A percentile compares a stretch with the other conserved stretches of the same genome.
These are phyloP conservation scores for Spea bombifrons DNA, from an alignment of 2,113 vertebrate genomes.

Conservation along the genomic window DNA sequence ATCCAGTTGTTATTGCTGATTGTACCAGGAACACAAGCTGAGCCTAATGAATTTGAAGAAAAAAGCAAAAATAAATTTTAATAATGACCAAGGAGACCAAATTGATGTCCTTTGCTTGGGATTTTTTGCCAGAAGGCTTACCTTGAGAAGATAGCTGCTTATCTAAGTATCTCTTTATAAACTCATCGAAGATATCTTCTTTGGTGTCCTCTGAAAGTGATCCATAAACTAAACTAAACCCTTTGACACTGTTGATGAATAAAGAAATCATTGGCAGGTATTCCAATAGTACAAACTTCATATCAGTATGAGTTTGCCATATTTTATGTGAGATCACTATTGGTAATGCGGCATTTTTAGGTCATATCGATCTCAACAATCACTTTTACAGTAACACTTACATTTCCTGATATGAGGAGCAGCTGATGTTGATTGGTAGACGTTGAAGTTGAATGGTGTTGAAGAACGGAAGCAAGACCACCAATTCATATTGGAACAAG, in stretches of 20 bases:
- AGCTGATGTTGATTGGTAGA: neutral
- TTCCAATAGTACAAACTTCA: too few species aligned
- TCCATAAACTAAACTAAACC: neutral
- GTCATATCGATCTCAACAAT: too few species aligned
- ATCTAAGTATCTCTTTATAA: neutral
- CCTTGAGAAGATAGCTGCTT: neutral
- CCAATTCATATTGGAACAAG: neutral
- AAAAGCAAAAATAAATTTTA: neutral
- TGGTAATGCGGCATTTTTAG: too few species aligned
- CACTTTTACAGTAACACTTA: neutral
- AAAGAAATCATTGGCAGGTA: neutral
- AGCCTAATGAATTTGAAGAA: neutral
- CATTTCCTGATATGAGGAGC: conserved; percentile 5
- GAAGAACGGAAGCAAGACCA: conserved; percentile 1
- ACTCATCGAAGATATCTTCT: neutral
- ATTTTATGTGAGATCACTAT: neutral
- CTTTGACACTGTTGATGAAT: neutral
- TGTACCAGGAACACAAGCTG: neutral
- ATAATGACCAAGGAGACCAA: too few species aligned
- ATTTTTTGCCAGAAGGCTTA: neutral
- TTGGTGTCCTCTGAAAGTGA: neutral
- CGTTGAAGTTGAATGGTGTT: neutral
- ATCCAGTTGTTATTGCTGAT: neutral
- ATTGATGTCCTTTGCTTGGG: too few species aligned
- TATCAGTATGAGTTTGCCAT: too few species aligned